Percentiles rank a stretch among this genome's conserved stretches.
These are phyloP conservation scores for Harpegnathos saltator DNA, from an alignment of 1,140 invertebrate species.

Conservation along the genomic window DNA sequence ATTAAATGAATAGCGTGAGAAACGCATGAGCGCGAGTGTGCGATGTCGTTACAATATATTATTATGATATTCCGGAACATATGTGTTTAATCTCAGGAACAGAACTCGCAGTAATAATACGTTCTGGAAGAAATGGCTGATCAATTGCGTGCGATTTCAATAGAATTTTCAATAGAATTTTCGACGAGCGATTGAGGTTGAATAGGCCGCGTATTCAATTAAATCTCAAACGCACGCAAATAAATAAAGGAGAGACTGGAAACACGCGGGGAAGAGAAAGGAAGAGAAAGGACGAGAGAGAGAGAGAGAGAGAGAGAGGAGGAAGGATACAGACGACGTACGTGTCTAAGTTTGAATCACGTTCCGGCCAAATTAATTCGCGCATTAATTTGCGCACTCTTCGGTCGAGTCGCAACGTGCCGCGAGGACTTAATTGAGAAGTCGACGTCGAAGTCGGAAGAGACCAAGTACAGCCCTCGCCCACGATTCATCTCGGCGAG, in stretches of 20 bases:
- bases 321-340: background rate
- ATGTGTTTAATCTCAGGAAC: too few relatives aligned
- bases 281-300: too few relatives aligned
- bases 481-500: background rate
- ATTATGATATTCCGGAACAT: too few relatives aligned
- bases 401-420: background rate
- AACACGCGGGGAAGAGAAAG: too few relatives aligned
- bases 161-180: too few relatives aligned
- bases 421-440: constrained; percentile 18
- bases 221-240: background rate
- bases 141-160: too few relatives aligned
- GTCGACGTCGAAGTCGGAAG: background rate
- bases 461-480: background rate
- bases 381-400: constrained; percentile 18
- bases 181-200: too few relatives aligned
- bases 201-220: background rate
- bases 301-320: background rate
- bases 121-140: too few relatives aligned
- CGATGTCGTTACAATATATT: too few relatives aligned
- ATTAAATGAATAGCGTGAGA: constrained; percentile 6
- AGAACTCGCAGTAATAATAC: too few relatives aligned
- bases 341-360: background rate
- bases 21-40: background rate
- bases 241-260: background rate
- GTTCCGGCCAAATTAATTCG: constrained; percentile 9